Conservation (phyloP, 2,113 vertebrate genomes). For the Chrysemys picta region DNA sequence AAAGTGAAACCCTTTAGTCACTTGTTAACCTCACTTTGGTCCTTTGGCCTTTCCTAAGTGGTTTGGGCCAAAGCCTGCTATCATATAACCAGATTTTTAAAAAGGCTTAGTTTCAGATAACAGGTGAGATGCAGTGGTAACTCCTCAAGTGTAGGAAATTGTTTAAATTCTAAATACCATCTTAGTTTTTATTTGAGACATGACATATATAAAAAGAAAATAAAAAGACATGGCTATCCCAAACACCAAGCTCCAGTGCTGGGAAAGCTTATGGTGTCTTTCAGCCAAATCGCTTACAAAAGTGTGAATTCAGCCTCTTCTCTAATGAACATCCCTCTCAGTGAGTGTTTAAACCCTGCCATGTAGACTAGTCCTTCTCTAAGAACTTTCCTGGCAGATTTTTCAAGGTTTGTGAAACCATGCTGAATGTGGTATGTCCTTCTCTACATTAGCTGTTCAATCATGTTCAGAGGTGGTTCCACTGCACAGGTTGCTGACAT, state of each 20-base stretch:
- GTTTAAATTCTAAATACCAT: neutral
- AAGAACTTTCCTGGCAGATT: neutral
- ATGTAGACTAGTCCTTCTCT: neutral
- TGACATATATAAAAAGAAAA: neutral
- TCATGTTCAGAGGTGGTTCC: neutral
- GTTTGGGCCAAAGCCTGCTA: neutral
- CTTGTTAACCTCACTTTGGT: neutral
- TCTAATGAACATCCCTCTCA: neutral
- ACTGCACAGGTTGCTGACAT: neutral
- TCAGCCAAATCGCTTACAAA: neutral
- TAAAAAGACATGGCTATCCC: neutral
- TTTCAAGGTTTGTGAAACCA: neutral
- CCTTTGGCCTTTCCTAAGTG: neutral
- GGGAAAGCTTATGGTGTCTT: neutral
- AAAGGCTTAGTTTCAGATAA: neutral
- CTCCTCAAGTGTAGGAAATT: neutral
- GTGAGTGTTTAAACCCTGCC: neutral
- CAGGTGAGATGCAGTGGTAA: neutral
- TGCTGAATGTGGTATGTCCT: accelerated
- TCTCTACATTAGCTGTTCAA: neutral
- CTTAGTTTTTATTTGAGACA: neutral
- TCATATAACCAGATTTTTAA: neutral
- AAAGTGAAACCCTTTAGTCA: neutral
- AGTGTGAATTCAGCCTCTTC: neutral
- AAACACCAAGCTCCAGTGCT: neutral